Base-by-base conservation (phyloP, 2,797 vertebrate genomes). In the Centroberyx gerrardi region DNA sequence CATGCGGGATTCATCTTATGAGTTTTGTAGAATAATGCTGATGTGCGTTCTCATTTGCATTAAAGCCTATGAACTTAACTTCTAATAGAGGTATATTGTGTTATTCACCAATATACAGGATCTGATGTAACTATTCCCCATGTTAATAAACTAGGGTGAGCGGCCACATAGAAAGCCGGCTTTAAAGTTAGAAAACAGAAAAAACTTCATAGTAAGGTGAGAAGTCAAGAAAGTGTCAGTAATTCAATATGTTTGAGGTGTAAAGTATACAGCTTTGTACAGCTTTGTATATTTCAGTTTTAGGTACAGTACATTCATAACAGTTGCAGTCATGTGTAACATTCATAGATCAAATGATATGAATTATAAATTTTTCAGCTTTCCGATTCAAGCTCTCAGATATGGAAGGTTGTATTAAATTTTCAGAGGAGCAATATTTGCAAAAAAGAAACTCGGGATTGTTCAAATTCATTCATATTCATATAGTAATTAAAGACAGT, bases 121-220 rank as follows among this genome's bases (percentile, higher is more conserved):
- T 54, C 15, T 62, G 29, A 64, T 68, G 44, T 51, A 70, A 70
- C 52, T 27, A 14, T 36, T 58, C 36, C 59, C 0, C 5, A 68
- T 53, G 71, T 18, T 6, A 51, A 62, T 28, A 55, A 80, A 71
- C 33, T 42, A 15, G 3, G 29, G 31, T 8, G 44, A 73, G 46
- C 68, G 8, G 1, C 5, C 17, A 46, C 65, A 54, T 68, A n/a
- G n/a, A 10, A 51, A 51, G 5, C 7, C 17, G 46, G 28, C n/a
- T 64, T 76, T 14, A 65, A 80, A 78, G 67, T 74, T 58, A 1
- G 15, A 54, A 22, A 22, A 22, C 22, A 22, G 22, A 22, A 22
- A 22, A 22, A 22, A 22, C 22, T 22, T 22, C 22, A 22, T 22
- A 22, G 22, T 22, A 1, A 22, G 22, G 22, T 22, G 22, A 22